Base-by-base conservation (phyloP, 2,797 vertebrate genomes). In the Gallirallus australis region DNA sequence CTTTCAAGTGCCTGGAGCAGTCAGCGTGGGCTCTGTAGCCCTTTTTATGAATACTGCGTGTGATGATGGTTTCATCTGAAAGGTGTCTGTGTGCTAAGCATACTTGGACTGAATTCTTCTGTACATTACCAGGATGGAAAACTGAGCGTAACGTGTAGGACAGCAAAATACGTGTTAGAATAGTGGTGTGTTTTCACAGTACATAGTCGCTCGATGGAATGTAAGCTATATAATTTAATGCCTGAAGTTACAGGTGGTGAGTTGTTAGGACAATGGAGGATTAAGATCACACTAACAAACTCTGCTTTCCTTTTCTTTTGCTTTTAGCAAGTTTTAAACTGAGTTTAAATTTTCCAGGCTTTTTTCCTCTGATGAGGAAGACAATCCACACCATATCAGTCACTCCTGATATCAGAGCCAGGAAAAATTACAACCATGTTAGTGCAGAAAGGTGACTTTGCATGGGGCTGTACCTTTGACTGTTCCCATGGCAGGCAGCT, bases 381-480 rank as follows among this genome's bases (percentile, higher is more conserved):
- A 35, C 0, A 1, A 45, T 39, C 21, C 6, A 23, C 28, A n/a
- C 23, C 0, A 0, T 16, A 11, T 89, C 56, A 35, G 81, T 82
- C 78, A 12, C 20, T 83, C 40, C 52, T 54, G 66, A 53, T 87
- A 89, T 42, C 23, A 13, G 33, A n/a, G 30, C 64, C 72, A 76
- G 78, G 81, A 78, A 54, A 65, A 90, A 65, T 76, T 61, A 71
- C 70, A 52, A 4, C 54, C 1, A 11, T 50, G 6, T 50, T 61
- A 59, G 54, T 76, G 91, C 73, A 73, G 83, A 86, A 88, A 88
- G 88, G 92, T 89, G 87, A 57, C 90, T 93, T 96, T 94, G 94
- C 72, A 47, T 69, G 1, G 1, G 61, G 76, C 65, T 39, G 61
- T 86, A 25, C 42, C 57, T 59, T 76, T 84, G 70, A 72, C 59